Percentiles rank a stretch among this genome's conserved stretches.
phyloP scores from a whole-genome alignment of 2,797 vertebrate genomes.

The Poeciliopsis infans region DNA sequence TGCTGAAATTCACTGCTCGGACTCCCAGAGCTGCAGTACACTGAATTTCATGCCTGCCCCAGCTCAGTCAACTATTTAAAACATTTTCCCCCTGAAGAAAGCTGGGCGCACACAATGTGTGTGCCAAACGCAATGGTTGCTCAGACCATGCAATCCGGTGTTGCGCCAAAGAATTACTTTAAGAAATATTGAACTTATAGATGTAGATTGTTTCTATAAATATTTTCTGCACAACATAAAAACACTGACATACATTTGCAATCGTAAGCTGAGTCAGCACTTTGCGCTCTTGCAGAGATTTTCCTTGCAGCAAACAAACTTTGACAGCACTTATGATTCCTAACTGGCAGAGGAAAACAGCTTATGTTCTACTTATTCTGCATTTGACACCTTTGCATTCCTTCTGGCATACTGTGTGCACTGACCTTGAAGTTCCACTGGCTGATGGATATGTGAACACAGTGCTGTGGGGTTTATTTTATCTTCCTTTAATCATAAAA shows the following conservation, averaged over 20 bases:
- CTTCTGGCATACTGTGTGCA: background rate
- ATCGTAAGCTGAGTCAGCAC: conserved; percentile 42
- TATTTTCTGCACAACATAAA: conserved; percentile 18
- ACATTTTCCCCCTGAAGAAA: conserved; percentile 51
- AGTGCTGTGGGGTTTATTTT: background rate
- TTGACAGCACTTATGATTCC: conserved; percentile 47
- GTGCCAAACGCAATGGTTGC: conserved; percentile 86
- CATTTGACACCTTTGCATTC: conserved; percentile 29
- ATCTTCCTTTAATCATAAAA: background rate
- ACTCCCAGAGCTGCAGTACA: conserved; percentile 56
- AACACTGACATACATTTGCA: conserved; percentile 15
- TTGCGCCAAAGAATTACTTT: conserved; percentile 42
- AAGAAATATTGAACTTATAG: conserved; percentile 46
- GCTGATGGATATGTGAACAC: background rate
- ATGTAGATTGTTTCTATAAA: conserved; percentile 65
- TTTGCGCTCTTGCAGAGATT: conserved; percentile 15
- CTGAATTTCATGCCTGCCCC: conserved; percentile 61
- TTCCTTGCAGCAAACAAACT: conserved; percentile 27
- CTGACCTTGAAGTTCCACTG: conserved; percentile 16
- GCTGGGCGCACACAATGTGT: conserved; percentile 66
- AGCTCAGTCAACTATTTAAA: conserved; percentile 54
- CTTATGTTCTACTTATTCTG: conserved; percentile 11
- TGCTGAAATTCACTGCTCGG: conserved; percentile 74
- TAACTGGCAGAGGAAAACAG: conserved; percentile 41
- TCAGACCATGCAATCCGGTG: conserved; percentile 84